Evolutionary conservation across 2,113 vertebrate species (phyloP), one percentile per base, ranked within the genome.

Genomic region (Neogobius melanostomus): DNA sequence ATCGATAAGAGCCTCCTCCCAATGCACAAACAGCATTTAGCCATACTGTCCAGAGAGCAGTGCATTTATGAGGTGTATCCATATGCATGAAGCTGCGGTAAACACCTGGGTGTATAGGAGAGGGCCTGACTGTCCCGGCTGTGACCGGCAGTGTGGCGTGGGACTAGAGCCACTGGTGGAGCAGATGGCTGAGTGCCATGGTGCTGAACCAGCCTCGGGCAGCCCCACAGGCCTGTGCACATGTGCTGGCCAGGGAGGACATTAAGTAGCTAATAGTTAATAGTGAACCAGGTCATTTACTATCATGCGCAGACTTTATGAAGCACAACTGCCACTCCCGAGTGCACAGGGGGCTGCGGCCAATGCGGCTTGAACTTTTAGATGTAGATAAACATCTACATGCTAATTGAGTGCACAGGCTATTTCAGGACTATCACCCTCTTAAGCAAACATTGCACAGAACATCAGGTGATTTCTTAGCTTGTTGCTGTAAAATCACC

Each of bases 181-280:
- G 88, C 92, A 93, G 91, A 91, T 92, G 92, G 90, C 77, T 77
- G 79, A 28, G 75, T 36, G 73, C 85, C 84, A 76, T 80, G 81
- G 90, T 90, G 88, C 86, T 82, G 80, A 91, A 93, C 85, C 3
- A 76, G 91, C 92, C 91, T 75, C 80, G 73, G 91, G 92, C 91
- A 84, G 77, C 89, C 87, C 86, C 86, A 81, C 77, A 87, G 87
- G 88, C 85, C 81, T 56, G 63, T 71, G 66, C 85, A 86, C 88
- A 88, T 89, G 87, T 84, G 89, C 79, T 80, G 82, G 79, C 86
- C 86, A 88, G 83, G 77, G 83, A 85, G 82, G 88, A 90, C 88
- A 91, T 92, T 90, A 92, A 90, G 88, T 88, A 79, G 90, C 80
- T 91, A 90, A 91, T 89, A 87, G 89, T 93, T 93, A 94, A 93